Evolutionary conservation across 2,797 vertebrate genomes (phyloP), one percentile per base, ranked within the genome.

Genomic region (Sebastes diploproa): DNA sequence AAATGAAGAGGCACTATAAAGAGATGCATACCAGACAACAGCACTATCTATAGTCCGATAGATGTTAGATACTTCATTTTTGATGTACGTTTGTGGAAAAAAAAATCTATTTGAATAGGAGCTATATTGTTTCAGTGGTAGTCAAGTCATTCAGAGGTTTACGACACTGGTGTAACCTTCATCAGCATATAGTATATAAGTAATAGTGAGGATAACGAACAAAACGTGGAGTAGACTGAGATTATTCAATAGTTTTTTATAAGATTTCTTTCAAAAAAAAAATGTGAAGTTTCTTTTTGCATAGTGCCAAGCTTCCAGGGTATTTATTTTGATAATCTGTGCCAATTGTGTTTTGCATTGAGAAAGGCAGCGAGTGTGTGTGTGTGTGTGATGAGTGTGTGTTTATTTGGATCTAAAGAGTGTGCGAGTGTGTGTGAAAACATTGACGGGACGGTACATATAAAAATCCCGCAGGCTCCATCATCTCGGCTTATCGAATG

Each of bases 291-390:
- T 87, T 86, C 62, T 36, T 77, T 92, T 94, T 91, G 91, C 93
- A 94, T 94, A 93, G 94, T 95, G 93, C 93, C 92, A 92, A 94
- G 87, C 91, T 92, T 93, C 94, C 94, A 91, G 93, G 94, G 92
- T 94, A 94, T 94, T 95, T 95, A 93, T 95, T 95, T 95, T 93
- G 88, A 93, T 92, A 91, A 94, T 92, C 89, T 88, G 92, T 95
- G 95, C 95, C 95, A 95, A 94, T 81, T 82, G 90, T 92, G 89
- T 90, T 92, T 90, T 86, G 83, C 81, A 65, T 85, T 60, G 69
- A 83, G 84, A 78, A 82, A 70, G 80, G 78, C 84, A 58, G 83
- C 22, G 29, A 56, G 60, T 8, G 30, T 22, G 32, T 7, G 32
- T 29, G 29, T 29, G 30, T 29, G 30, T 27, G 58, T 11, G 27